These are phyloP conservation scores for Ranitomeya variabilis DNA, from an alignment of 2,113 vertebrate species.

Conservation along the genomic window DNA sequence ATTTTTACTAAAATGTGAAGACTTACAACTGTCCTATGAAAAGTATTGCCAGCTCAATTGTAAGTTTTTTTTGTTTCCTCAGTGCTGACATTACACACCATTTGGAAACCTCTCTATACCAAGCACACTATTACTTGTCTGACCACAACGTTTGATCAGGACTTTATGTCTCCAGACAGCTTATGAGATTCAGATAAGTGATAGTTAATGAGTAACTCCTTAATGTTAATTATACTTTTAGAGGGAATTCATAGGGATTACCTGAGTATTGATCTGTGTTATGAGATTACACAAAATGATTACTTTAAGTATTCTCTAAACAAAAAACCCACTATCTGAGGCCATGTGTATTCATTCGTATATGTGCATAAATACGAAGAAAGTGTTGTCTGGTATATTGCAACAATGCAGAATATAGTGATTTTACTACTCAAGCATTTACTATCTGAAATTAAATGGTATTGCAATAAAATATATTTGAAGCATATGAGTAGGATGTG, in stretches of 20 bases:
- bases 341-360: not conserved
- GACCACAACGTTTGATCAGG: conserved; percentile 17
- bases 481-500: no score
- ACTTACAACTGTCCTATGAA: not conserved
- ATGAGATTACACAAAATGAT: not conserved
- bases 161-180: conserved; percentile 39
- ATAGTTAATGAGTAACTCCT: conserved; percentile 50
- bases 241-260: conserved; percentile 30
- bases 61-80: no score
- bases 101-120: not conserved
- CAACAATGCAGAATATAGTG: no score
- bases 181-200: conserved; percentile 46
- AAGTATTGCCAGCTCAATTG: not conserved
- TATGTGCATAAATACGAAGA: not conserved
- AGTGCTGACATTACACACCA: no score
- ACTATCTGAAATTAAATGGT: no score
- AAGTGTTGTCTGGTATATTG: no score
- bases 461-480: no score
- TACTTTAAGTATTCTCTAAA: not conserved
- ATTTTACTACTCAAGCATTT: no score
- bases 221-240: conserved; percentile 30
- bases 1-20: not conserved
- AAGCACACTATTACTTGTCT: conserved; percentile 32
- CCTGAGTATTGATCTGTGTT: conserved; percentile 8
- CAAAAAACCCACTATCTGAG: not conserved